These are phyloP conservation scores for Siderastrea siderea DNA, from an alignment of 92 coral and sea anemone genomes.

Conservation along the genomic window DNA sequence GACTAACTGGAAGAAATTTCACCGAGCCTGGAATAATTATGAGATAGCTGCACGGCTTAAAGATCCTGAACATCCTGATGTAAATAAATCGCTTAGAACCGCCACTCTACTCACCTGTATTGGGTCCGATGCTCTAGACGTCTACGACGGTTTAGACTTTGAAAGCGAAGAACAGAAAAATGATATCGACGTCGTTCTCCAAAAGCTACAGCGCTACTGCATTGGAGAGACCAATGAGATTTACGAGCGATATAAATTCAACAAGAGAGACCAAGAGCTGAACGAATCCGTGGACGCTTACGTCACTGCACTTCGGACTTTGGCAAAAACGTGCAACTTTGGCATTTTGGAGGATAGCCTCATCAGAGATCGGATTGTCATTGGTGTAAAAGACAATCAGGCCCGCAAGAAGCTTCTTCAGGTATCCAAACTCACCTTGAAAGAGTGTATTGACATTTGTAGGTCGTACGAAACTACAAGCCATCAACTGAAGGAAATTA, in stretches of 20 bases:
- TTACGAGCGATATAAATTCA: slow-evolving; percentile 72
- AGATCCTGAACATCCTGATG: slow-evolving; percentile 23
- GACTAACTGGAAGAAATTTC: slow-evolving; percentile 62
- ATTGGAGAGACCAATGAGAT: slow-evolving; percentile 80
- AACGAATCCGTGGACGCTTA: slow-evolving; percentile 78
- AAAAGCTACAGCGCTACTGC: slow-evolving; percentile 72
- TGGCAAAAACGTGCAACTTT: slow-evolving; percentile 80
- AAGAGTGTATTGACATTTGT: slow-evolving; percentile 61
- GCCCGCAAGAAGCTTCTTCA: slow-evolving; percentile 61
- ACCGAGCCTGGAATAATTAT: slow-evolving; percentile 59
- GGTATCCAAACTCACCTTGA: slow-evolving; percentile 67
- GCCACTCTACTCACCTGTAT: slow-evolving; percentile 70
- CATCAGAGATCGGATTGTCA: slow-evolving; percentile 60
- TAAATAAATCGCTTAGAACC: slow-evolving; percentile 53
- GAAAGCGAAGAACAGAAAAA: slow-evolving; percentile 50
- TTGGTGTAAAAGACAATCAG: slow-evolving; percentile 62
- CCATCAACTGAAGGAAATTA: slow-evolving; percentile 50
- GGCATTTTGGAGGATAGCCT: slow-evolving; percentile 68
- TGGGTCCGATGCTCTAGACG: slow-evolving; percentile 77
- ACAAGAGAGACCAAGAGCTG: slow-evolving; percentile 74
- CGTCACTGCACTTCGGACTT: slow-evolving; percentile 70
- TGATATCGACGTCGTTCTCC: slow-evolving; percentile 68
- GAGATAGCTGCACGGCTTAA: slow-evolving; percentile 44
- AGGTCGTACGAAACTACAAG: slow-evolving; percentile 65
- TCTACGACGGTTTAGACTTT: slow-evolving; percentile 69